Conservation (phyloP, 2,113 vertebrate species). For the Catagonus wagneri region DNA sequence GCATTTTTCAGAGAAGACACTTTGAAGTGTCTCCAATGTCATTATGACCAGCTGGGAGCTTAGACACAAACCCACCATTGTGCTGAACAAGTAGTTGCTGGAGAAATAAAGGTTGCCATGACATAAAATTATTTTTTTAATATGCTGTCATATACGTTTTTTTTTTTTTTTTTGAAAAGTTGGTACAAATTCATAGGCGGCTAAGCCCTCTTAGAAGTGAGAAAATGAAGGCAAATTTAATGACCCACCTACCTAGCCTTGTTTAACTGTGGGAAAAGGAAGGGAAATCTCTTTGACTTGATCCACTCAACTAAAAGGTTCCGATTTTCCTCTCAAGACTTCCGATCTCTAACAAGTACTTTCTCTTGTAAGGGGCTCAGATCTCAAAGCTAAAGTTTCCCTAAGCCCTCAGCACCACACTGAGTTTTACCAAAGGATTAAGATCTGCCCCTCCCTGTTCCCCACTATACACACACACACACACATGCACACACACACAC, state of each 20-base stretch:
- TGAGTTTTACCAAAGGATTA: constrained; percentile 27
- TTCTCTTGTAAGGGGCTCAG: neutral
- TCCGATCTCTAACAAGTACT: neutral
- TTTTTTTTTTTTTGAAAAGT: constrained; percentile 57
- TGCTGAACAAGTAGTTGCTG: neutral
- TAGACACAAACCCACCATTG: neutral
- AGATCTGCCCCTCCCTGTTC: neutral
- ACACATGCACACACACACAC: neutral
- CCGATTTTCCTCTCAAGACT: neutral
- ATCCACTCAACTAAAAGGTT: neutral
- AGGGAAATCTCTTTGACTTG: neutral
- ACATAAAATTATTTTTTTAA: neutral
- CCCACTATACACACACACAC: neutral
- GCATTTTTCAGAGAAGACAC: constrained; percentile 46
- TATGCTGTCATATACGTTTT: neutral
- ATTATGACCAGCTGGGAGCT: neutral
- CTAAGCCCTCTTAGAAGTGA: constrained; percentile 19
- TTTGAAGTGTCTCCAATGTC: neutral
- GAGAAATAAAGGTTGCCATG: neutral
- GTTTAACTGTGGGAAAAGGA: neutral
- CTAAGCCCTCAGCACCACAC: neutral
- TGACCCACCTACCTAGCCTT: neutral
- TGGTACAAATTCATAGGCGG: neutral
- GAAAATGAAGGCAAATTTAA: neutral
- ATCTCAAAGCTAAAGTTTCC: constrained; percentile 19